These are phyloP conservation scores for Parazoanthus atlanticus DNA, from an alignment of 92 coral and sea anemone species.

Conservation along the genomic window DNA sequence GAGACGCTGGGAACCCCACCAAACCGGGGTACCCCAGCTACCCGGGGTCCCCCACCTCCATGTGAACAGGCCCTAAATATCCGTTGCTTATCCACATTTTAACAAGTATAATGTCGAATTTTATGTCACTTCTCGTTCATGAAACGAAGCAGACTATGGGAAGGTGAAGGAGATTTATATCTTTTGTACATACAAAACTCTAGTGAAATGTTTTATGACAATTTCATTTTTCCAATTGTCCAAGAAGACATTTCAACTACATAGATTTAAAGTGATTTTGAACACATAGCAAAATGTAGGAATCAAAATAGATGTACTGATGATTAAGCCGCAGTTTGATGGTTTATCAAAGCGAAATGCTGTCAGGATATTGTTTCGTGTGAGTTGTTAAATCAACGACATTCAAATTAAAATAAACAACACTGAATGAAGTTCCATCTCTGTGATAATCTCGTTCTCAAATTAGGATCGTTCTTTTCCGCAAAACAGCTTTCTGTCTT, in stretches of 20 bases:
- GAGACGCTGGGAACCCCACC: too few relatives aligned
- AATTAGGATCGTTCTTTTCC: conserved; percentile 12
- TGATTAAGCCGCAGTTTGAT: background rate
- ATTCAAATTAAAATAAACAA: background rate
- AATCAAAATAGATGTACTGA: too few relatives aligned
- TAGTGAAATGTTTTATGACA: background rate
- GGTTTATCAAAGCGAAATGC: background rate
- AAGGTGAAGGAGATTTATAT: too few relatives aligned
- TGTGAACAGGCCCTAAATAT: too few relatives aligned
- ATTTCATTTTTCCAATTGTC: background rate
- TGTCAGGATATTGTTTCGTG: background rate
- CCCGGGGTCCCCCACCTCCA: too few relatives aligned
- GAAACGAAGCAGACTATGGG: too few relatives aligned
- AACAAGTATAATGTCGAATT: background rate
- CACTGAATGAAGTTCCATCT: background rate
- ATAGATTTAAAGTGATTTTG: too few relatives aligned
- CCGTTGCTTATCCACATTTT: too few relatives aligned
- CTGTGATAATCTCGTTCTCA: conserved; percentile 12
- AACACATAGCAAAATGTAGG: too few relatives aligned
- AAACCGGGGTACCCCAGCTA: too few relatives aligned
- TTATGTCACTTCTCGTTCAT: background rate
- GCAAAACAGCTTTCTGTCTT: background rate
- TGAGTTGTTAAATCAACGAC: background rate
- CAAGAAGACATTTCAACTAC: background rate
- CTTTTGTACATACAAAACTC: background rate